These are phyloP conservation scores for Pasiphila rectangulata DNA, from an alignment of 2,888 invertebrate genomes.

Conservation along the genomic window DNA sequence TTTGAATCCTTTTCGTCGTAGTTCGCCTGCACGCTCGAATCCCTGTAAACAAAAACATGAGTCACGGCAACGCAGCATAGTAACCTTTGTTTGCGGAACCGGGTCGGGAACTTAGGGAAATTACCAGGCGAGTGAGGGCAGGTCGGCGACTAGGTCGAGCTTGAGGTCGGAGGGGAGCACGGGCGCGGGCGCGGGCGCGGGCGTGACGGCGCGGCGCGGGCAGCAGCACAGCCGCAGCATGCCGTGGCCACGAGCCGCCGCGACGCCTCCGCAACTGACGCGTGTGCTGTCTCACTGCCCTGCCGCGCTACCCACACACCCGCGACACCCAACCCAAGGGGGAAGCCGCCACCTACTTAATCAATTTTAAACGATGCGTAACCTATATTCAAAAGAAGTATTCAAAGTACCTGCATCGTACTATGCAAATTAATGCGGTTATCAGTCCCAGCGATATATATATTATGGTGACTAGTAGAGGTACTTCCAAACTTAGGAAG, in stretches of 20 bases:
- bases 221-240: conserved; percentile 65
- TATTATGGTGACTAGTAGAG: too few species aligned
- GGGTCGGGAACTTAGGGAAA: conserved; percentile 24
- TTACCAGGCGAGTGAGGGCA: conserved; percentile 70
- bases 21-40: conserved; percentile 62
- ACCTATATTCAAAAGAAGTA: conserved; percentile 7
- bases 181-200: conserved; percentile 28
- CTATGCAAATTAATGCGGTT: conserved; percentile 2
- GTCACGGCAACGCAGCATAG: conserved; percentile 4
- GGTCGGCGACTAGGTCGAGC: conserved; percentile 70
- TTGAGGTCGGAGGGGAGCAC: conserved; percentile 41
- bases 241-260: conserved; percentile 54
- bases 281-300: conserved; percentile 43
- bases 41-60: conserved; percentile 56
- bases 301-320: conserved; percentile 45
- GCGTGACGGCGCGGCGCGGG: conserved; percentile 48
- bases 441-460: not conserved
- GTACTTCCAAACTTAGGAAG: too few species aligned
- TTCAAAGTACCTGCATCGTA: conserved; percentile 7
- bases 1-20: conserved; percentile 36
- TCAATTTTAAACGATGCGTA: conserved; percentile 38
- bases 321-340: conserved; percentile 18
- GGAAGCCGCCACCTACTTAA: conserved; percentile 37
- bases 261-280: conserved; percentile 65
- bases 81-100: not conserved